phyloP scores from a whole-genome alignment of 2,797 vertebrate species.

The Hapalemur alaotrensis region DNA sequence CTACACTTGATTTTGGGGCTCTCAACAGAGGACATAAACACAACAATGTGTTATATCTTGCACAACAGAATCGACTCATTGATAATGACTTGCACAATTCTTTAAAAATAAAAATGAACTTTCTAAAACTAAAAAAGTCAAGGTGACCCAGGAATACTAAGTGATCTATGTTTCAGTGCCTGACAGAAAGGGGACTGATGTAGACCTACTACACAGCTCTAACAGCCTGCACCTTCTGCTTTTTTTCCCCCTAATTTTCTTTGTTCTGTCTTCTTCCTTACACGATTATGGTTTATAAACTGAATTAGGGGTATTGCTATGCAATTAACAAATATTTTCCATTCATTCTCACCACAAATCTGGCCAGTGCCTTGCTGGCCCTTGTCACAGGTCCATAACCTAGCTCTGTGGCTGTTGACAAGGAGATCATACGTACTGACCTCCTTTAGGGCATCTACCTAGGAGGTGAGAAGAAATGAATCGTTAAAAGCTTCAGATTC shows the following conservation, averaged over 20 bases:
- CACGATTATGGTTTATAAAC: neutral
- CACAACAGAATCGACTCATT: neutral
- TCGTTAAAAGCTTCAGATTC: neutral
- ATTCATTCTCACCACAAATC: constrained; percentile 8
- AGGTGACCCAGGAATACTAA: neutral
- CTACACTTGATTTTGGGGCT: neutral
- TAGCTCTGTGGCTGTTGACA: neutral
- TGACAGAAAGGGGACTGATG: neutral
- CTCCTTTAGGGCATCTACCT: neutral
- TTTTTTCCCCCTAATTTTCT: neutral
- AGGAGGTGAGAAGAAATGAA: neutral
- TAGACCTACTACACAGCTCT: neutral
- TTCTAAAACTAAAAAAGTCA: neutral
- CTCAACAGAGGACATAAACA: neutral
- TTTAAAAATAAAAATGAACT: constrained; percentile 1
- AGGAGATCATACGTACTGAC: neutral
- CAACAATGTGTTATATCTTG: neutral
- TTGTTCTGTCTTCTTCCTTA: neutral
- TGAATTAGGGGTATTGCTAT: neutral
- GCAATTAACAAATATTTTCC: constrained; percentile 41
- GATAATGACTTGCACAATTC: neutral
- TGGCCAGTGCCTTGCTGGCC: neutral
- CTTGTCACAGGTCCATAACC: neutral
- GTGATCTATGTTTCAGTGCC: neutral
- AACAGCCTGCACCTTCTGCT: neutral